These are phyloP conservation scores for Rhinolophus sinicus DNA, from an alignment of 2,113 vertebrate species.

Conservation along the genomic window DNA sequence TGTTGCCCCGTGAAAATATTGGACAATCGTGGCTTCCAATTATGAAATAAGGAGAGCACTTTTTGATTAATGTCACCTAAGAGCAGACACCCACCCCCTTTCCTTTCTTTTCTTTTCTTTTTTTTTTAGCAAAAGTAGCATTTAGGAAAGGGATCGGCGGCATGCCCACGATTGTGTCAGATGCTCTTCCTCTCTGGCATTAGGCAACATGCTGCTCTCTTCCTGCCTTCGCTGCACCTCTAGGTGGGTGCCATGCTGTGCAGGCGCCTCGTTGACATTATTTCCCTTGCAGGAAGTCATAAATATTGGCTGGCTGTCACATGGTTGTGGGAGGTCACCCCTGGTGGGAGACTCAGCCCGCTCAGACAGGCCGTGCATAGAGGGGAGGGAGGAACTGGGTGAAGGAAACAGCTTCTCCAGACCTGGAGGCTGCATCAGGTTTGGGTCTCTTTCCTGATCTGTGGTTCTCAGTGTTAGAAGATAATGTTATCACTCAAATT, in stretches of 20 bases:
- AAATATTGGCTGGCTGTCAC: neutral
- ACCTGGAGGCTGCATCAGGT: neutral
- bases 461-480: neutral
- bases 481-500: too few species aligned
- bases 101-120: neutral
- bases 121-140: neutral
- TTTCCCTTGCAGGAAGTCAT: neutral
- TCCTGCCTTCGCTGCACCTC: neutral
- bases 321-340: too few species aligned
- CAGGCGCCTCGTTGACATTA: accelerated
- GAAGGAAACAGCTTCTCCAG: neutral
- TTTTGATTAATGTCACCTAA: neutral
- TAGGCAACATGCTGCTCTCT: neutral
- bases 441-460: neutral
- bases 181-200: neutral
- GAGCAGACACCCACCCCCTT: neutral
- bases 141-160: neutral
- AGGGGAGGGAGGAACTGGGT: neutral
- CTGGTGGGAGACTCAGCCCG: neutral
- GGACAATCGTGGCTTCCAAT: neutral
- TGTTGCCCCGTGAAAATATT: neutral
- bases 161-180: accelerated
- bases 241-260: accelerated
- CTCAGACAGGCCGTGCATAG: accelerated
- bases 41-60: neutral